Conservation (phyloP, 2,113 vertebrate species). For the Zeus faber region DNA sequence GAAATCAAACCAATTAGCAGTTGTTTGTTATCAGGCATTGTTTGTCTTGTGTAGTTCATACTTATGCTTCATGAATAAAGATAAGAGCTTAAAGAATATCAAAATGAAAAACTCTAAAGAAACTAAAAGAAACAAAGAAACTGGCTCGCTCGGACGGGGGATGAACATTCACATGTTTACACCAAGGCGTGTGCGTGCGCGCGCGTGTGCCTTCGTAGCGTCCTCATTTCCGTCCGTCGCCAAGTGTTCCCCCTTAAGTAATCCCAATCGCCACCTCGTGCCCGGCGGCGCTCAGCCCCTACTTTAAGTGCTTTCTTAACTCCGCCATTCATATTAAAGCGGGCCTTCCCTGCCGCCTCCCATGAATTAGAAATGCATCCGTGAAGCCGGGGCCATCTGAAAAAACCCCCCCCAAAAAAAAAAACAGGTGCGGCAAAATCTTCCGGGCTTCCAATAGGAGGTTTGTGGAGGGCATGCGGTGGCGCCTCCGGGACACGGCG, state of each 20-base stretch:
- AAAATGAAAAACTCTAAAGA: slow-evolving; percentile 14
- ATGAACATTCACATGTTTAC: not conserved
- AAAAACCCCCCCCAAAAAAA: not conserved
- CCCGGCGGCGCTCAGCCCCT: not conserved
- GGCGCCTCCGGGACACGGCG: too few relatives aligned
- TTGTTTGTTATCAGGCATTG: slow-evolving; percentile 50
- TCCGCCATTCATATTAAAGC: not conserved
- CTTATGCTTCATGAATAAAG: slow-evolving; percentile 30
- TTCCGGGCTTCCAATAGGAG: too few relatives aligned
- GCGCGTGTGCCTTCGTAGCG: too few relatives aligned
- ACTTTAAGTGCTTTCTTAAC: not conserved
- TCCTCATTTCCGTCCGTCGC: too few relatives aligned
- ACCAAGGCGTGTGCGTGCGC: not conserved
- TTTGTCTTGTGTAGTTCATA: slow-evolving; percentile 40
- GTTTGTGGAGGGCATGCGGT: too few relatives aligned
- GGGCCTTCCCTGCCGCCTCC: too few relatives aligned
- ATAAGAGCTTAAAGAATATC: too few relatives aligned
- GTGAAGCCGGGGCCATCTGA: not conserved
- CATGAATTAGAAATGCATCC: not conserved
- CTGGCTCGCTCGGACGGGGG: not conserved
- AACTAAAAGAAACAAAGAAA: slow-evolving; percentile 9
- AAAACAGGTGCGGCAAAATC: too few relatives aligned
- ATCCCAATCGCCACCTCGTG: not conserved
- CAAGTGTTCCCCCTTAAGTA: slow-evolving; percentile 6
- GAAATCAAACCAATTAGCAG: slow-evolving; percentile 52